Evolutionary conservation across 2,113 vertebrate species (phyloP), one percentile per base, ranked within the genome.

Genomic region (Eublepharis macularius): DNA sequence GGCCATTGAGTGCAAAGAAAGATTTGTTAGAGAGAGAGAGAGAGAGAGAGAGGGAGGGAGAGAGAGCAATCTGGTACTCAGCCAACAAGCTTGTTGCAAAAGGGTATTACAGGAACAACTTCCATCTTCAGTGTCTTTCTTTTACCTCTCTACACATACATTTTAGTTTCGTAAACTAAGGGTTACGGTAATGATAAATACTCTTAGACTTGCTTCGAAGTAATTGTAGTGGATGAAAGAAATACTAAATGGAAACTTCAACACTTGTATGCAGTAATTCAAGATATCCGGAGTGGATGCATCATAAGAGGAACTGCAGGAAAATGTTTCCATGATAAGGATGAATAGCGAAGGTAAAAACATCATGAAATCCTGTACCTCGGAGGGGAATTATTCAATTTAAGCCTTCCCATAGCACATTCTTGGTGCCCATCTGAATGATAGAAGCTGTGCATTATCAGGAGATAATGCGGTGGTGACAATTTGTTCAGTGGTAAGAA

Each of bases 171-270:
- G 43, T 49, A 36, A 76, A 66, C 65, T 51, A 51, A 51, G 8
- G 49, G 10, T 51, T 13, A 14, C 9, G 49, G 49, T 65, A 76
- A 66, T 43, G 39, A 82, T 60, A 74, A 60, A 65, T 72, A n/a
- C 1, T 9, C 3, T 49, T 86, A 87, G 68, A 39, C 29, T 57
- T 90, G 57, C 8, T 6, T 76, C 49, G 57, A n/a, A 60, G 49
- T 57, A 79, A 87, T 83, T 87, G 82, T 26, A 36, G 29, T 70
- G 70, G 45, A 26, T 87, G 86, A 91, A 83, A 60, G 68, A 72
- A 32, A 2, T 66, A 73, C 82, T 88, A 86, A 83, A 85, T 79
- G 51, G 66, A 85, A n/a, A 72, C 39, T 9, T 21, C 29, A 72
- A 43, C 49, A 68, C 81, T 70, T 70, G 43, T 36, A 13, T 76